phyloP scores from a whole-genome alignment of 2,797 vertebrate species.

The Diglossa cyanea region DNA sequence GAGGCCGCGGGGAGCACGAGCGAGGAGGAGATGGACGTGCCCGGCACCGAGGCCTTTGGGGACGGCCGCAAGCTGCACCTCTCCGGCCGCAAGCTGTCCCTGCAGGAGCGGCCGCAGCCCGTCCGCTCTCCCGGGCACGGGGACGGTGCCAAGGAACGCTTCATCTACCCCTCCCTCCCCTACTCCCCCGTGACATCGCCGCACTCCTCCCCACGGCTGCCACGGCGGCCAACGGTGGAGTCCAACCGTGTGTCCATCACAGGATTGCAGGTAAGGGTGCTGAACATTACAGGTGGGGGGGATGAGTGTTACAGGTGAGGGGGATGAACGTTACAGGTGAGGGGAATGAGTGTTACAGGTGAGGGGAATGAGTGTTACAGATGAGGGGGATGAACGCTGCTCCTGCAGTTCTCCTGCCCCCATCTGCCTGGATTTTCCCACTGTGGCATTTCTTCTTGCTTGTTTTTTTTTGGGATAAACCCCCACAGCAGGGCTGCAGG shows the following conservation, averaged over 20 bases:
- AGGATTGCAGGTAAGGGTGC: conserved; percentile 86
- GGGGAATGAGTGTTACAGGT: conserved; percentile 74
- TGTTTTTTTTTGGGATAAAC: neutral
- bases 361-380: conserved; percentile 74
- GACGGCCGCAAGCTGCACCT: conserved; percentile 75
- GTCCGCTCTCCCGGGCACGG: conserved; percentile 76
- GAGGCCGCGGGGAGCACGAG: conserved; percentile 72
- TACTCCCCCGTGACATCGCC: conserved; percentile 91
- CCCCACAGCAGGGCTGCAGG: rapidly evolving
- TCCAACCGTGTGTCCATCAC: conserved; percentile 96
- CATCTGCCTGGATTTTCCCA: rapidly evolving
- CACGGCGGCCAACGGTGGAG: conserved; percentile 91
- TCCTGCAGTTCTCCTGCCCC: rapidly evolving
- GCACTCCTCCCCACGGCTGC: conserved; percentile 90
- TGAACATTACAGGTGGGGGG: conserved; percentile 80
- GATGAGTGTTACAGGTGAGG: conserved; percentile 79
- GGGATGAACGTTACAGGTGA: conserved; percentile 75
- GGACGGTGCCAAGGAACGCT: conserved; percentile 78
- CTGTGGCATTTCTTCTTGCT: rapidly evolving
- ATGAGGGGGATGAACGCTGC: conserved; percentile 37
- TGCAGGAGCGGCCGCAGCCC: conserved; percentile 86
- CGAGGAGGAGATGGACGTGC: conserved; percentile 60
- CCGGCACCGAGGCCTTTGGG: neutral
- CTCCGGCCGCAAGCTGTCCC: conserved; percentile 88
- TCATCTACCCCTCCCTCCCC: conserved; percentile 86